Evolutionary conservation across 2,797 vertebrate genomes (phyloP).

Genomic region (Erpetoichthys calabaricus): DNA sequence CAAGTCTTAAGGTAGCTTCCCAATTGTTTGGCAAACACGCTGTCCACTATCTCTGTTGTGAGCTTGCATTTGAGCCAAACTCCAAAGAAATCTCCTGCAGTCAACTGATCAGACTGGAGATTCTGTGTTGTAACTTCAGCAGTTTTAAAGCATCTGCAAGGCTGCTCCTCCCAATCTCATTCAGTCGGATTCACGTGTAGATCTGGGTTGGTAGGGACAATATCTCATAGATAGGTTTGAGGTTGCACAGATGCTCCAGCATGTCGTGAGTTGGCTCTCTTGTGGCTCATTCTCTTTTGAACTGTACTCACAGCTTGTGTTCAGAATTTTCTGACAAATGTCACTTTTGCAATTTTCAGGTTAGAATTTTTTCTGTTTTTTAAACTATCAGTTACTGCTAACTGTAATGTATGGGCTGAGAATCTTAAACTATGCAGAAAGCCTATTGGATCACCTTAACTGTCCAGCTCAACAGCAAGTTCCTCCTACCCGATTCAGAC

Average conservation of each 20-base stretch:
- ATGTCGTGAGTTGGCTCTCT: constrained; percentile 7
- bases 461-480: constrained; percentile 1
- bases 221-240: constrained; percentile 3
- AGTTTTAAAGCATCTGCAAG: constrained; percentile 7
- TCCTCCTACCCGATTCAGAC: background rate
- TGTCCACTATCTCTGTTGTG: constrained; percentile 11
- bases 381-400: constrained; percentile 9
- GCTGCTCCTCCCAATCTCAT: constrained; percentile 9
- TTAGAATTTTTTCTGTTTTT: constrained; percentile 3
- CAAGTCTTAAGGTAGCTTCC: constrained; percentile 8
- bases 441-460: background rate
- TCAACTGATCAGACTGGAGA: constrained; percentile 9
- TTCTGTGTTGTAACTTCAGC: constrained; percentile 4
- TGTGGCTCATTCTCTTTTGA: constrained; percentile 6
- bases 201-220: constrained; percentile 9
- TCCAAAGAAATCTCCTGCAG: constrained; percentile 11
- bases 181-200: constrained; percentile 7
- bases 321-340: constrained; percentile 5
- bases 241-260: constrained; percentile 8
- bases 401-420: constrained; percentile 10
- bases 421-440: constrained; percentile 6
- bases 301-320: constrained; percentile 3
- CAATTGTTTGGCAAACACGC: constrained; percentile 7
- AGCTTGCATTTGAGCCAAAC: constrained; percentile 15
- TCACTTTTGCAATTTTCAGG: constrained; percentile 8